Conservation (phyloP, 2,888 invertebrate species). For the Hydrotaea diabolus region DNA sequence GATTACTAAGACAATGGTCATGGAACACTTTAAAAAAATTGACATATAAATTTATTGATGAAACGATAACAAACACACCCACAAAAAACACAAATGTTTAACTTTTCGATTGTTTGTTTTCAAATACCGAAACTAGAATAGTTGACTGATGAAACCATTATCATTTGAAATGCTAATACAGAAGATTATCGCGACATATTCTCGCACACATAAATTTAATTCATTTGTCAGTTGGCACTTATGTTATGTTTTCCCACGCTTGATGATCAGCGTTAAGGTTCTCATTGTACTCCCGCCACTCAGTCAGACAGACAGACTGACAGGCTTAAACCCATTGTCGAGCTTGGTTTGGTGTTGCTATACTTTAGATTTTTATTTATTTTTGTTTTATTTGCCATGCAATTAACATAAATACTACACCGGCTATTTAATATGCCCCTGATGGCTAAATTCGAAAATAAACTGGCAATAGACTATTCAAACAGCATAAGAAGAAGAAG, state of each 20-base stretch:
- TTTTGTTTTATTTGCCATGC: conserved; percentile 10
- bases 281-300: not conserved
- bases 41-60: too few species aligned
- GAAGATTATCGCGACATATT: not conserved
- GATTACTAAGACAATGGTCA: too few species aligned
- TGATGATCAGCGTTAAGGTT: conserved; percentile 2
- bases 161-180: conserved; percentile 16
- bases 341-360: not conserved
- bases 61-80: too few species aligned
- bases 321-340: not conserved
- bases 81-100: conserved; percentile 6
- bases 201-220: conserved; percentile 2
- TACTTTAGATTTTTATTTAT: not conserved
- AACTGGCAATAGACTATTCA: not conserved
- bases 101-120: not conserved
- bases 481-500: not conserved
- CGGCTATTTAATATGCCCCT: conserved; percentile 24
- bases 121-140: not conserved
- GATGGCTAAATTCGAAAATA: not conserved
- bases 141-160: not conserved
- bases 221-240: conserved; percentile 15
- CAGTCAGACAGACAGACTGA: not conserved
- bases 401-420: conserved; percentile 19
- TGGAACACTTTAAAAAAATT: too few species aligned
- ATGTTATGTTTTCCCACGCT: conserved; percentile 33